Evolutionary conservation across 2,888 invertebrate genomes (phyloP).

Genomic region (Oscheius sp.): DNA sequence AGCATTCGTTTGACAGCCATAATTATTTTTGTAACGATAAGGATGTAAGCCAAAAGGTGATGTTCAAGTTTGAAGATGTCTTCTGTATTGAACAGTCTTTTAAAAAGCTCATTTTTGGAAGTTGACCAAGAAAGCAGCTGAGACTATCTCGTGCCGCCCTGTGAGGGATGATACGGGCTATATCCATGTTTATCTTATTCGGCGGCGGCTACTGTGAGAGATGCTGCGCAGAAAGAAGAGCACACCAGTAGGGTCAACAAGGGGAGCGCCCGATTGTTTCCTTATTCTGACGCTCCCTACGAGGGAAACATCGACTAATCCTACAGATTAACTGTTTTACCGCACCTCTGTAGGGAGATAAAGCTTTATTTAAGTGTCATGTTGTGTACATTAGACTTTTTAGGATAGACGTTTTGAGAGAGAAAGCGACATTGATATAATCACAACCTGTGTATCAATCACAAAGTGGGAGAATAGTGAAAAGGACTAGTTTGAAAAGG

Average conservation of each 20-base stretch:
- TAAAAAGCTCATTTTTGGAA: neutral
- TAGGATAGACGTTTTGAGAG: constrained; percentile 3
- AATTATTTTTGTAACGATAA: no score
- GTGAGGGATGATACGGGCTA: constrained; percentile 36
- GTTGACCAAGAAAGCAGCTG: neutral
- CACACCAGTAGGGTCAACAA: constrained; percentile 36
- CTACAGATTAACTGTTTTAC: constrained; percentile 32
- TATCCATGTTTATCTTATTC: constrained; percentile 37
- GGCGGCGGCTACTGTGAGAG: constrained; percentile 33
- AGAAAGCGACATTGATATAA: constrained; percentile 21
- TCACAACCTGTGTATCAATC: constrained; percentile 27
- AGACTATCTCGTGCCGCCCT: constrained; percentile 20
- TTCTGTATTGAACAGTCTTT: no score
- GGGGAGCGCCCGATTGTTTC: constrained; percentile 37
- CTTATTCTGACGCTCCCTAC: constrained; percentile 34
- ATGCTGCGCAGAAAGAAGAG: constrained; percentile 35
- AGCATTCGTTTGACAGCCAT: no score
- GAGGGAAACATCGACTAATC: constrained; percentile 35
- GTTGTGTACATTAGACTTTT: no score
- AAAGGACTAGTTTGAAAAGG: neutral
- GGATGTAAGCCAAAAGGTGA: no score
- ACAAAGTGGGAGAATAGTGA: constrained; percentile 10
- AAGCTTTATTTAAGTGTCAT: constrained; percentile 6
- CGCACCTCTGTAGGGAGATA: constrained; percentile 16
- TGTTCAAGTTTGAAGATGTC: no score